These are phyloP conservation scores for Solen grandis DNA, from an alignment of 1,140 invertebrate species.

Conservation along the genomic window DNA sequence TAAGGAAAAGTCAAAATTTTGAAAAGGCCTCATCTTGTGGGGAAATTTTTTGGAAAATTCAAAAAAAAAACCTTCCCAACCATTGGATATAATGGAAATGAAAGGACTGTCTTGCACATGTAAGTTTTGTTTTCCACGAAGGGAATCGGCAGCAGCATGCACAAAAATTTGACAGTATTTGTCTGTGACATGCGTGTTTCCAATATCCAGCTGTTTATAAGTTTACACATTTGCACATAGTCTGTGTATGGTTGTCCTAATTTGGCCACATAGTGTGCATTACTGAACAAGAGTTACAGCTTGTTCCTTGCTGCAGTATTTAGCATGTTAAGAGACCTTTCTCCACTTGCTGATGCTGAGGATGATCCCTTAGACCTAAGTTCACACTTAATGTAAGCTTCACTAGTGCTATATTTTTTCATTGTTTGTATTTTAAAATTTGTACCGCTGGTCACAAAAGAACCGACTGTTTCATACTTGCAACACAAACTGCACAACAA, in stretches of 20 bases:
- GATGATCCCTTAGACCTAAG: background rate
- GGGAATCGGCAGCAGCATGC: background rate
- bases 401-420: background rate
- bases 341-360: background rate
- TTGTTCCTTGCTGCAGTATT: conserved; percentile 17
- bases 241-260: conserved; percentile 17
- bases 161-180: conserved; percentile 35
- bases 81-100: conserved; percentile 28
- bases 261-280: conserved; percentile 22
- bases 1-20: background rate
- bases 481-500: background rate
- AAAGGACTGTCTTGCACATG: background rate
- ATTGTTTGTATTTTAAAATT: conserved; percentile 15
- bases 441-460: conserved; percentile 6
- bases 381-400: background rate
- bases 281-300: background rate
- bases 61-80: conserved; percentile 4
- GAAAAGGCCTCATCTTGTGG: conserved; percentile 18
- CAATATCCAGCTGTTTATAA: conserved; percentile 22
- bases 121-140: background rate
- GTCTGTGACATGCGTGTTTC: conserved; percentile 22
- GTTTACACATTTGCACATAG: background rate
- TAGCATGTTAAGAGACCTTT: background rate
- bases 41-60: too few relatives aligned
- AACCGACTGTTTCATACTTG: conserved; percentile 1